Evolutionary conservation across 1,140 invertebrate genomes (phyloP).

Genomic region (Hypothenemus hampei): DNA sequence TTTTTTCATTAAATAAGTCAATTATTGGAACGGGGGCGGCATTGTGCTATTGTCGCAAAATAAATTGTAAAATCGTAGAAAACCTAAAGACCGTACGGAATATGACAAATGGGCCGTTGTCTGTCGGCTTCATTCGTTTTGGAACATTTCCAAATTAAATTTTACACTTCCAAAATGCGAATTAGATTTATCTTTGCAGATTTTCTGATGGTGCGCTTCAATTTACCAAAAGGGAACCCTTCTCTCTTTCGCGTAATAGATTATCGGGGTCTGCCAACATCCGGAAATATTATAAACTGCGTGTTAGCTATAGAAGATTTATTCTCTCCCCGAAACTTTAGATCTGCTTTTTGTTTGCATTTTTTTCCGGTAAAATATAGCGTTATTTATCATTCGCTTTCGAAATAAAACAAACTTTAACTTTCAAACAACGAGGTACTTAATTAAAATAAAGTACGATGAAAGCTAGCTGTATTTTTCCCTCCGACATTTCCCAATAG

Average conservation of each 20-base stretch:
- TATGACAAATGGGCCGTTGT: constrained; percentile 28
- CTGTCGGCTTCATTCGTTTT: constrained; percentile 25
- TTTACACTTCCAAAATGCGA: constrained; percentile 34
- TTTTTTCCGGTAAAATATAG: too few relatives aligned
- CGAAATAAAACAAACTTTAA: background rate
- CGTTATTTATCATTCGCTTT: too few relatives aligned
- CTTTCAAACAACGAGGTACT: background rate
- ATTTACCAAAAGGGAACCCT: constrained; percentile 25
- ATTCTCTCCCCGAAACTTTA: too few relatives aligned
- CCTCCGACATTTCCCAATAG: too few relatives aligned
- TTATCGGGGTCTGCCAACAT: constrained; percentile 6
- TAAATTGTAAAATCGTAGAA: too few relatives aligned
- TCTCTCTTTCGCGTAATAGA: background rate
- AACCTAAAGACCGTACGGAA: too few relatives aligned
- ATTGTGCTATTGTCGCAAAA: too few relatives aligned
- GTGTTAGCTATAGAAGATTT: constrained; percentile 15
- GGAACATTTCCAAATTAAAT: constrained; percentile 33
- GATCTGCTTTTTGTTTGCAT: background rate
- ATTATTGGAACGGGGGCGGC: too few relatives aligned
- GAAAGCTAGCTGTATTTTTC: too few relatives aligned
- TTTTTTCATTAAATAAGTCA: too few relatives aligned
- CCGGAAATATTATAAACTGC: constrained; percentile 22
- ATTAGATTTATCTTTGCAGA: constrained; percentile 34
- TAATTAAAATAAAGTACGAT: too few relatives aligned
- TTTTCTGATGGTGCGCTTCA: constrained; percentile 26